phyloP scores from a whole-genome alignment of 2,113 vertebrate genomes.

The Dasyornis broadbenti region DNA sequence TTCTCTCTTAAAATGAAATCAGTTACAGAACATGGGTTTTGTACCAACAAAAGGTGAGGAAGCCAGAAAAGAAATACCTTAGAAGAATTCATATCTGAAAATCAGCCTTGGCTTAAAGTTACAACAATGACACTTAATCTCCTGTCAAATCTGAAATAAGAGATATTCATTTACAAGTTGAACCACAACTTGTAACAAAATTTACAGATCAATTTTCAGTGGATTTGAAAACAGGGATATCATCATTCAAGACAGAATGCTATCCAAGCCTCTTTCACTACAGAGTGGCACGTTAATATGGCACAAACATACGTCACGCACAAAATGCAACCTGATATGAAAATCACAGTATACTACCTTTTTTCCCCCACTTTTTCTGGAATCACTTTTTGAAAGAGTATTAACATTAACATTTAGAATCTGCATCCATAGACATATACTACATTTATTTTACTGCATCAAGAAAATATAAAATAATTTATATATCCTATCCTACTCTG shows the following conservation, averaged over 20 bases:
- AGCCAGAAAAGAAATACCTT: background rate
- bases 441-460: background rate
- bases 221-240: background rate
- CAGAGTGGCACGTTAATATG: background rate
- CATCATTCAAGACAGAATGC: background rate
- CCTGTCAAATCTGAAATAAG: background rate
- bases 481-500: background rate
- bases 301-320: background rate
- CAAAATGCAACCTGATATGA: background rate
- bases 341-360: background rate
- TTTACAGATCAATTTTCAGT: background rate
- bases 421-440: background rate
- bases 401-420: background rate
- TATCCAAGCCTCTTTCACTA: background rate
- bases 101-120: background rate
- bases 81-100: background rate
- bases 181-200: background rate
- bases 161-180: background rate
- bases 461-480: background rate
- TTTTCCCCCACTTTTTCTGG: background rate
- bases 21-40: rapidly evolving
- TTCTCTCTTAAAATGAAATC: background rate
- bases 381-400: background rate
- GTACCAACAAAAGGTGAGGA: background rate
- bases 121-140: background rate